A percentile compares a stretch with the other conserved stretches of the same genome.
Conservation (phyloP, 2,797 vertebrate species). For the Potorous gilbertii region DNA sequence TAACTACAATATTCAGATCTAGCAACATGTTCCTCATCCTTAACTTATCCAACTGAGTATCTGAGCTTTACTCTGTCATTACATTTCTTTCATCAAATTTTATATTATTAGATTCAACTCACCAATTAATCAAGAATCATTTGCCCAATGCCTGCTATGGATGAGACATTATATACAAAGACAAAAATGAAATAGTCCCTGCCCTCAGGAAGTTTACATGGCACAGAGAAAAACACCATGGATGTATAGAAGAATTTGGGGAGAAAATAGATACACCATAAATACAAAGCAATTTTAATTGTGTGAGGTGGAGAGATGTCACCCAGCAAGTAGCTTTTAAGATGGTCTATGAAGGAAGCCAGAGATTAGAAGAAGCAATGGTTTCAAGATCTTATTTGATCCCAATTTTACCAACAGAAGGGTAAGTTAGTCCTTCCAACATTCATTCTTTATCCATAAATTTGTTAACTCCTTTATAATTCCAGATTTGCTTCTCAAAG, state of each 20-base stretch:
- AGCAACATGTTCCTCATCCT: neutral
- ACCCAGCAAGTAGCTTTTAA: neutral
- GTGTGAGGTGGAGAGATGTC: neutral
- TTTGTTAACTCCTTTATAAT: neutral
- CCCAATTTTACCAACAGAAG: neutral
- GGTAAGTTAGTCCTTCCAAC: neutral
- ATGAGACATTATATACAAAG: neutral
- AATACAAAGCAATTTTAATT: neutral
- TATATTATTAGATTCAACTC: no score
- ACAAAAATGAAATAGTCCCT: neutral
- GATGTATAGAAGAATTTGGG: neutral
- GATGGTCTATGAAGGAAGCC: neutral
- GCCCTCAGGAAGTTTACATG: neutral
- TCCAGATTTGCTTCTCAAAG: neutral
- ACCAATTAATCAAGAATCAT: no score
- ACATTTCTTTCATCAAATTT: no score
- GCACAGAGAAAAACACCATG: neutral
- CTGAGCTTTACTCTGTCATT: no score
- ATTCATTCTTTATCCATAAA: neutral
- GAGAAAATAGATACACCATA: neutral
- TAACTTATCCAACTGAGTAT: no score
- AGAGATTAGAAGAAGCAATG: neutral
- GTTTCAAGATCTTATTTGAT: neutral
- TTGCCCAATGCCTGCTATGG: no score
- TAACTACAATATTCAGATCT: neutral